Evolutionary conservation across 2,888 invertebrate genomes (phyloP).

Genomic region (Nymphalis urticae): DNA sequence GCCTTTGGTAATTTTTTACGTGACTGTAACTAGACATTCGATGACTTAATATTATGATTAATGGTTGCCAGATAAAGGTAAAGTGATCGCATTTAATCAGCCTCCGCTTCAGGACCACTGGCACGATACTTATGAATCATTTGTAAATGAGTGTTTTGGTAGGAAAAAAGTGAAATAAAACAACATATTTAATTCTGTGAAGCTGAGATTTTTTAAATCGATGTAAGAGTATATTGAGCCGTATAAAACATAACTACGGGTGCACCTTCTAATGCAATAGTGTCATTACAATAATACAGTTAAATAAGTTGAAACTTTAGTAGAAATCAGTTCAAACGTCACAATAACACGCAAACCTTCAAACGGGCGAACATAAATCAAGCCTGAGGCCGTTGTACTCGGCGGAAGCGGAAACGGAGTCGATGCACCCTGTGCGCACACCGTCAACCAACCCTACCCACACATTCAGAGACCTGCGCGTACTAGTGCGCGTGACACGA

Average conservation of each 20-base stretch:
- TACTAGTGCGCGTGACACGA: constrained; percentile 64
- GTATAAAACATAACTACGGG: not conserved
- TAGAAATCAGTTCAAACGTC: constrained; percentile 62
- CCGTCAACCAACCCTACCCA: constrained; percentile 26
- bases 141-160: too few relatives aligned
- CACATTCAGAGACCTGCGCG: constrained; percentile 23
- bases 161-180: too few relatives aligned
- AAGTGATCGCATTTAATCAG: not conserved
- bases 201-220: not conserved
- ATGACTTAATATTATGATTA: not conserved
- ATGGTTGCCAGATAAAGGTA: constrained; percentile 8
- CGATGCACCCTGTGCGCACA: constrained; percentile 75
- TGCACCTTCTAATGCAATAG: constrained; percentile 28
- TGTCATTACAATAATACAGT: constrained; percentile 37
- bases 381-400: constrained; percentile 75
- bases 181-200: not conserved
- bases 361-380: constrained; percentile 71
- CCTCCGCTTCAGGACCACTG: not conserved
- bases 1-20: not conserved
- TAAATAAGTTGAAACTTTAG: constrained; percentile 40
- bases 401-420: constrained; percentile 73
- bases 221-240: not conserved
- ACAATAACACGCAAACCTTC: constrained; percentile 74
- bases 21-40: not conserved
- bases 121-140: not conserved